Evolutionary conservation across 1,140 invertebrate species (phyloP).

Genomic region (Heterodera carotae): DNA sequence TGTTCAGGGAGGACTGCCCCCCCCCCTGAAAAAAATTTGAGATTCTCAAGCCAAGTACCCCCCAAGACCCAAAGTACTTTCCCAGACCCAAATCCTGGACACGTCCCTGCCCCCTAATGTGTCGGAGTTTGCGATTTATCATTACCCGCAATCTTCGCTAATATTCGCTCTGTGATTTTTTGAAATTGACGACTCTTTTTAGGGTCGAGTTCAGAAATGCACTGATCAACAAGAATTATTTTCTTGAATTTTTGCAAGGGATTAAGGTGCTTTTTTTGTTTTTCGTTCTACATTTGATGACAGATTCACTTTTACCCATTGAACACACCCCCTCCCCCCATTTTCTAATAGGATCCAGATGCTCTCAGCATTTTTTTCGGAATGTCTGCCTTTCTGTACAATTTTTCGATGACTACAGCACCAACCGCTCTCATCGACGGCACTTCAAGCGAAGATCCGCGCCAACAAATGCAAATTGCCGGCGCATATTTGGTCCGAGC

Average conservation of each 20-base stretch:
- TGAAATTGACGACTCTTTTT: neutral
- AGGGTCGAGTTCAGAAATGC: conserved; percentile 12
- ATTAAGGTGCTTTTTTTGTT: conserved; percentile 16
- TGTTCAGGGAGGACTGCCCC: no score
- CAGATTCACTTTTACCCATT: neutral
- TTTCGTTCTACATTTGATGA: neutral
- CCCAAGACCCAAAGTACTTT: no score
- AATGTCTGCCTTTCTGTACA: conserved; percentile 12
- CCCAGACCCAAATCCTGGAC: no score
- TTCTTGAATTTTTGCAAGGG: conserved; percentile 22
- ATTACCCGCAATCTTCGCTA: no score
- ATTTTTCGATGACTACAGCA: conserved; percentile 15
- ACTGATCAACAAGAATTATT: conserved; percentile 16
- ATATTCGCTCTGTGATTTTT: no score
- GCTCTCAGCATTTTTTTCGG: conserved; percentile 15
- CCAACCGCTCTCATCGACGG: neutral
- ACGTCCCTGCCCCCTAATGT: no score
- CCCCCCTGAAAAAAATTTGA: no score
- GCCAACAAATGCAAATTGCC: neutral
- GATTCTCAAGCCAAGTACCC: no score
- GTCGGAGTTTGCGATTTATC: no score
- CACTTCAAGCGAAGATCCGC: neutral
- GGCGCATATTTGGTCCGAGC: conserved; percentile 13
- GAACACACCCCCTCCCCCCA: neutral
- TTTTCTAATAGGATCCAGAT: conserved; percentile 23